Base-by-base conservation (phyloP, 2,797 vertebrate species). In the Pseudochromis fuscus region DNA sequence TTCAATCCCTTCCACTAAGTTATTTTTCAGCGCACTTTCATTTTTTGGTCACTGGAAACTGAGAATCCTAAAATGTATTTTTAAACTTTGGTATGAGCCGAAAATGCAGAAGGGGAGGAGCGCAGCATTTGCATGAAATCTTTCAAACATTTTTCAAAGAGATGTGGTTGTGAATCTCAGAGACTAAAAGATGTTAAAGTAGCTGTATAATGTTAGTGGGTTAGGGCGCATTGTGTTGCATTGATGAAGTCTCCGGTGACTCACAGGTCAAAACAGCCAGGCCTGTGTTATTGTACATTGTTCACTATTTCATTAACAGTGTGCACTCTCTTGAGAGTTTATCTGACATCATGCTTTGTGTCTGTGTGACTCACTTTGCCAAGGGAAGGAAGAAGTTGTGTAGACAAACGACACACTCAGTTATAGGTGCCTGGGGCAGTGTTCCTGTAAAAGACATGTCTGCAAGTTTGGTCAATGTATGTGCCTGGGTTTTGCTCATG, bases 11-110 rank as follows among this genome's bases (percentile, higher is more conserved):
- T 67, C 64, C 38, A 53, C 64, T 74, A 35, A 44, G 66, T 79
- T 77, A 37, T 67, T 67, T 71, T 80, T 74, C 55, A 67, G 30
- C 50, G 11, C 58, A 85, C 89, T 93, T 94, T 94, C 90, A 87
- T 89, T 94, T 94, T 91, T 90, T 88, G 77, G 58, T 75, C 33
- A 77, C 71, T 84, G 75, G 93, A 94, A 95, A 95, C 90, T 67
- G 92, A 94, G 82, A 94, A 91, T 89, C 66, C 74, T 65, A 51
- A 80, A 82, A 74, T 84, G 55, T 93, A 92, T 94, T 92, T 94
- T 90, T 88, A 85, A 84, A 80, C 75, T 62, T 82, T 68, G 78
- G 71, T 82, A 76, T 28, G 71, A n/a, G 62, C 44, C 67, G 65
- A 92, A n/a, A 90, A 90, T 89, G 79, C 86, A 89, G 88, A 91